Evolutionary conservation across 1,140 invertebrate species (phyloP).

Genomic region (Samia ricini): DNA sequence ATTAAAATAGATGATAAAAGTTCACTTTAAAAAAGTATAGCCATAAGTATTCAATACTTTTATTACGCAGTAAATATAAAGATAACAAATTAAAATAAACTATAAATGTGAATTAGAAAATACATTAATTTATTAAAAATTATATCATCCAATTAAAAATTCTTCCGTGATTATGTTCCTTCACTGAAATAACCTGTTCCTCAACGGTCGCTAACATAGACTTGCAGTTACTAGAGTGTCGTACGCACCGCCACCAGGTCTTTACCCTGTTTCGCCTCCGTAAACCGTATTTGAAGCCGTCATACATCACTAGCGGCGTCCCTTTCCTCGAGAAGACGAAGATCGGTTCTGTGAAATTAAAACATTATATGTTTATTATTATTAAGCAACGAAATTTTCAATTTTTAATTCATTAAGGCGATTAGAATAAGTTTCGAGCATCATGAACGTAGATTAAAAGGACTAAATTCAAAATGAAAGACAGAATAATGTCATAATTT

Average conservation of each 20-base stretch:
- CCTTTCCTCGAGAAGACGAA: background rate
- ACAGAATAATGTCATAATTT: too few relatives aligned
- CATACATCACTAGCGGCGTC: constrained; percentile 18
- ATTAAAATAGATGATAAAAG: too few relatives aligned
- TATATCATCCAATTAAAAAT: background rate
- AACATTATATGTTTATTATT: too few relatives aligned
- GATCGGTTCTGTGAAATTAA: background rate
- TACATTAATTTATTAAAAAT: background rate
- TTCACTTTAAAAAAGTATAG: too few relatives aligned
- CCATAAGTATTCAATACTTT: too few relatives aligned
- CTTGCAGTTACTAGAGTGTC: constrained; percentile 29
- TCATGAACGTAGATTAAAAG: too few relatives aligned
- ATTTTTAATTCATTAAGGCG: too few relatives aligned
- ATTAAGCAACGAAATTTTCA: too few relatives aligned
- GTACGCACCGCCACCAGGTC: constrained; percentile 35
- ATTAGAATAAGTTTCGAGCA: too few relatives aligned
- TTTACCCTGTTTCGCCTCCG: constrained; percentile 13
- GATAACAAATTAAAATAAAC: too few relatives aligned
- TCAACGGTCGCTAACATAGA: constrained; percentile 29
- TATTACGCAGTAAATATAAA: too few relatives aligned
- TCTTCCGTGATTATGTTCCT: constrained; percentile 30
- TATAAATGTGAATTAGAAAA: background rate
- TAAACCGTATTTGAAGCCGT: constrained; percentile 33
- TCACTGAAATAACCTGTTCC: constrained; percentile 20
- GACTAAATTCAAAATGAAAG: too few relatives aligned